Percentiles rank a stretch among this genome's conserved stretches.
Evolutionary conservation across 2,888 invertebrate genomes (phyloP).

Genomic region (Synergus laeviventris): DNA sequence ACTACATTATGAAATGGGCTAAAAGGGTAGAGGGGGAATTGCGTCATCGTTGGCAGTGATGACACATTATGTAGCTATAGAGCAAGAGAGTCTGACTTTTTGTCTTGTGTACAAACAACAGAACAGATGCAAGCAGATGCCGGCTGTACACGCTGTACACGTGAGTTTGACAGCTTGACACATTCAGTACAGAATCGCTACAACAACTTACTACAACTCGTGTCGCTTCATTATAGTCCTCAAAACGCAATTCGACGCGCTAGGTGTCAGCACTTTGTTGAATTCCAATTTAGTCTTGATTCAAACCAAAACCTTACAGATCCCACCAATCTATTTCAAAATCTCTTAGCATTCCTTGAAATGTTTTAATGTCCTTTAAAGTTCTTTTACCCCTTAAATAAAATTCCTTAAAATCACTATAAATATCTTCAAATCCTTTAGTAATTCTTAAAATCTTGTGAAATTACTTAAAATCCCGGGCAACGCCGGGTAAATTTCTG

Average conservation of each 20-base stretch:
- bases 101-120: constrained; percentile 4
- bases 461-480: too few relatives aligned
- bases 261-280: constrained; percentile 56
- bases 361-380: too few relatives aligned
- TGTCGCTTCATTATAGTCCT: constrained; percentile 41
- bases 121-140: background rate
- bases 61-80: constrained; percentile 54
- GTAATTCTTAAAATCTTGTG: too few relatives aligned
- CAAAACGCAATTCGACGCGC: constrained; percentile 44
- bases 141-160: constrained; percentile 49
- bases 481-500: too few relatives aligned
- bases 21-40: constrained; percentile 48
- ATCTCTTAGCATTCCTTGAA: too few relatives aligned
- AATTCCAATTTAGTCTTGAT: constrained; percentile 34
- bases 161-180: constrained; percentile 59
- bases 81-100: constrained; percentile 29
- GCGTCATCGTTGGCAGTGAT: constrained; percentile 58
- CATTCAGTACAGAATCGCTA: constrained; percentile 32
- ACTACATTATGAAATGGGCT: constrained; percentile 1
- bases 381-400: too few relatives aligned
- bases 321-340: constrained; percentile 39
- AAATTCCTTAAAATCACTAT: too few relatives aligned
- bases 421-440: too few relatives aligned
- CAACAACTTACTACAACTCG: constrained; percentile 44
- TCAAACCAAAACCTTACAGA: constrained; percentile 39